Conservation (phyloP, 1,140 invertebrate genomes). For the Ceratina australensis region DNA sequence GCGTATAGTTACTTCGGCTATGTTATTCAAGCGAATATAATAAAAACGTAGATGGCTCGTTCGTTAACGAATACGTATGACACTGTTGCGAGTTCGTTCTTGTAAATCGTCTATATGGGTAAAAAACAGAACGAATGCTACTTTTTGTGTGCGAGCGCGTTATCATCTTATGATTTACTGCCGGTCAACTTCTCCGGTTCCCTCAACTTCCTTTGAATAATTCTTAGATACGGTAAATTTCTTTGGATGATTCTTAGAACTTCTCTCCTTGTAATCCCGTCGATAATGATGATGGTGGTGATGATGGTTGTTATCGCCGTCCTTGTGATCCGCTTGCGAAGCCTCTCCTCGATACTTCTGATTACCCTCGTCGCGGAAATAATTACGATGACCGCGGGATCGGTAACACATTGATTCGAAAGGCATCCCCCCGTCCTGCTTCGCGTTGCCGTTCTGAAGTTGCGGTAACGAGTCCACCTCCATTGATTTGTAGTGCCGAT, state of each 20-base stretch:
- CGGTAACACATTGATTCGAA: constrained; percentile 69
- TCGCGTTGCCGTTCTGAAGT: constrained; percentile 68
- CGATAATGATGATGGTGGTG: constrained; percentile 62
- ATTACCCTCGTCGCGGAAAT: constrained; percentile 67
- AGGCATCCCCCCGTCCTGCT: constrained; percentile 56
- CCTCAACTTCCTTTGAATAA: constrained; percentile 63
- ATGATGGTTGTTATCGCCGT: constrained; percentile 65
- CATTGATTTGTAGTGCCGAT: constrained; percentile 69
- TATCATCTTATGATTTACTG: constrained; percentile 54
- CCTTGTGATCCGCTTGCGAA: constrained; percentile 69
- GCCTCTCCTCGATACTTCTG: constrained; percentile 72
- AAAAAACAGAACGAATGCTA: constrained; percentile 15
- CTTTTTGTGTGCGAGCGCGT: not conserved
- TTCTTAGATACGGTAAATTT: constrained; percentile 65
- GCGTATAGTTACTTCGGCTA: constrained; percentile 34
- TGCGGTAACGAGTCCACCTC: constrained; percentile 71
- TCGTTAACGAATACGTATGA: constrained; percentile 43
- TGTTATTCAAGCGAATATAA: constrained; percentile 47
- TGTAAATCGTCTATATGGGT: constrained; percentile 18
- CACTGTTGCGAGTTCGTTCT: constrained; percentile 24
- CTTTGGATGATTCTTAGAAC: constrained; percentile 63
- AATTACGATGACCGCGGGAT: constrained; percentile 69
- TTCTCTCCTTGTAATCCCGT: constrained; percentile 70
- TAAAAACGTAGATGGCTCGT: constrained; percentile 55
- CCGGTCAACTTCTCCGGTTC: constrained; percentile 55